These are phyloP conservation scores for Paradoxurus hermaphroditus DNA, from an alignment of 2,113 vertebrate genomes.

Conservation along the genomic window DNA sequence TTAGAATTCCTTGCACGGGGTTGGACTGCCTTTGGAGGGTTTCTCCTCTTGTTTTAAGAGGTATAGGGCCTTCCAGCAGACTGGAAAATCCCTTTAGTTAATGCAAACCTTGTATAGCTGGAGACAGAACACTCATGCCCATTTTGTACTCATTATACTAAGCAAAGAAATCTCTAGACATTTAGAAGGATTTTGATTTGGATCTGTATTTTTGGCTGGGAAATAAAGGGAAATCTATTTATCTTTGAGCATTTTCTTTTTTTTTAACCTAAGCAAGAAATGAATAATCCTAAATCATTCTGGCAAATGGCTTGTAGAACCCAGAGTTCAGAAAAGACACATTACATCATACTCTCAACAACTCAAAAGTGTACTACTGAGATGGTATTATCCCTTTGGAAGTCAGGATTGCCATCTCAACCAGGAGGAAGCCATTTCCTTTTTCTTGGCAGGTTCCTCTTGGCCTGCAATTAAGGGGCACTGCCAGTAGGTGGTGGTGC, in stretches of 20 bases:
- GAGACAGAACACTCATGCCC: neutral
- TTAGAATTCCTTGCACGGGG: neutral
- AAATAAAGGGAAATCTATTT: neutral
- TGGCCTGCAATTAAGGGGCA: neutral
- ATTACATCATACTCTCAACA: neutral
- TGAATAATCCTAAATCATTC: conserved; percentile 17
- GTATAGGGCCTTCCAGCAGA: neutral
- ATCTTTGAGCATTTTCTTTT: neutral
- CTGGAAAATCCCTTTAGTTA: neutral
- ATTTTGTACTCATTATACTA: neutral
- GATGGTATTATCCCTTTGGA: neutral
- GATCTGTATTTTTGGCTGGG: neutral
- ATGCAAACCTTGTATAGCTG: neutral
- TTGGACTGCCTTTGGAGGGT: neutral
- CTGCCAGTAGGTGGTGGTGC: neutral
- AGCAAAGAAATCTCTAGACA: neutral
- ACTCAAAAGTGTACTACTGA: neutral
- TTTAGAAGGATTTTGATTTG: conserved; percentile 27
- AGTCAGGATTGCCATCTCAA: neutral
- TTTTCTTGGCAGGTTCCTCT: neutral
- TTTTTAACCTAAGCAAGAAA: neutral
- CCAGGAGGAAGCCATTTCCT: neutral
- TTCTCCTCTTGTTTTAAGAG: neutral
- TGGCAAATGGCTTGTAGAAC: neutral
- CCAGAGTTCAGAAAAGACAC: neutral